Percentiles rank a stretch among this genome's conserved stretches.
Evolutionary conservation across 2,113 vertebrate species (phyloP).

Genomic region (Carassius auratus): DNA sequence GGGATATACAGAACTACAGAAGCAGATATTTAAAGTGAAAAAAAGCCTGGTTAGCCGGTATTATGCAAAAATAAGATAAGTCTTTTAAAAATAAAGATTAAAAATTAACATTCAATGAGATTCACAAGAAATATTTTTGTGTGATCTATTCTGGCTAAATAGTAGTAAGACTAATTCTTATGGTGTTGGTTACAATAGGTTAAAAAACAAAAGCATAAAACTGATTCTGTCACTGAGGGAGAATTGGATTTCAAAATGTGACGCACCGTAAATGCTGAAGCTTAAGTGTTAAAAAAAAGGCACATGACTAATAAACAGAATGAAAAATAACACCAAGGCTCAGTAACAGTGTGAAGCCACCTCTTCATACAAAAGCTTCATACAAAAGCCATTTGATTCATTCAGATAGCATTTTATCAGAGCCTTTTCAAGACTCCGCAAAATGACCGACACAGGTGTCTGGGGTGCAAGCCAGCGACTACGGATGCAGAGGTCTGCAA

Average conservation of each 20-base stretch:
- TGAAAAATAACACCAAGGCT: conserved; percentile 33
- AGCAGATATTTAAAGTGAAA: conserved; percentile 36
- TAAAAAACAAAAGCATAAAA: conserved; percentile 55
- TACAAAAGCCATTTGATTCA: not conserved
- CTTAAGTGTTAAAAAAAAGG: conserved; percentile 51
- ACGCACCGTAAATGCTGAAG: conserved; percentile 3
- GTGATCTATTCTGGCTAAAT: conserved; percentile 46
- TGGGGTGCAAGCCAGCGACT: not conserved
- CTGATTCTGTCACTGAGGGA: conserved; percentile 28
- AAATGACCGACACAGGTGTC: not conserved
- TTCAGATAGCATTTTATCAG: conserved; percentile 27
- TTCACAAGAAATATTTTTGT: conserved; percentile 47
- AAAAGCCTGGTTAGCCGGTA: not conserved
- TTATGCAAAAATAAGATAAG: conserved; percentile 14
- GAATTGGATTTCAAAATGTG: conserved; percentile 37
- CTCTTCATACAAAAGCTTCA: no score
- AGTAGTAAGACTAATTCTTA: conserved; percentile 61
- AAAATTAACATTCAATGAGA: conserved; percentile 50
- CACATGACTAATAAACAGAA: conserved; percentile 46
- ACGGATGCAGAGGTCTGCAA: conserved; percentile 16
- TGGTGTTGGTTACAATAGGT: conserved; percentile 50
- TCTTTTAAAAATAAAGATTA: conserved; percentile 43
- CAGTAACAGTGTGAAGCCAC: conserved; percentile 24
- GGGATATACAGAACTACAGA: conserved; percentile 30
- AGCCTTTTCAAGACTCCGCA: conserved; percentile 11